Evolutionary conservation across 2,888 invertebrate genomes (phyloP).

Genomic region (Aquatica leii): DNA sequence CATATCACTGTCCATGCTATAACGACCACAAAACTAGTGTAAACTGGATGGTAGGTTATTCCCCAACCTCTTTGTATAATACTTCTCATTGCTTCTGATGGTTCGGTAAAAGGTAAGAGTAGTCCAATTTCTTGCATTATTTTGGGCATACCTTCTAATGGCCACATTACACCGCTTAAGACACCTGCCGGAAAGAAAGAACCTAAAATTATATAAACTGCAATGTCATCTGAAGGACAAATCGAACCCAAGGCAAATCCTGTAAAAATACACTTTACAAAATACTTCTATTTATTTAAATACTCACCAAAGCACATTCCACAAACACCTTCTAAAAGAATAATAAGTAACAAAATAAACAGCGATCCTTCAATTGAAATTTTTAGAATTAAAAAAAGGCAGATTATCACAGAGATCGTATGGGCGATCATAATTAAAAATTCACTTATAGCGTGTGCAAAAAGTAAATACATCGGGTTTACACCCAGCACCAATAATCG

Average conservation of each 20-base stretch:
- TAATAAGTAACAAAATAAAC: not conserved
- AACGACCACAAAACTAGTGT: not conserved
- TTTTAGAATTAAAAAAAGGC: not conserved
- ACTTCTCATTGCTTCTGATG: slow-evolving; percentile 2
- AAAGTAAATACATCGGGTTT: not conserved
- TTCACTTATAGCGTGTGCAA: not conserved
- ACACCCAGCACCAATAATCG: slow-evolving; percentile 3
- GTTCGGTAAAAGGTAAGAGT: not conserved
- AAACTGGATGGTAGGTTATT: not conserved
- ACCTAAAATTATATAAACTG: not conserved
- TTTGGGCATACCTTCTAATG: slow-evolving; percentile 3
- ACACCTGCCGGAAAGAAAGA: slow-evolving; percentile 1
- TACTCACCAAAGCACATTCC: not conserved
- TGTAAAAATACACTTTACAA: not conserved
- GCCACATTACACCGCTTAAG: slow-evolving; percentile 8
- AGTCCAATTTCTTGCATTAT: not conserved
- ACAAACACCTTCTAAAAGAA: not conserved
- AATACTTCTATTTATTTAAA: not conserved
- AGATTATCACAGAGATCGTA: not conserved
- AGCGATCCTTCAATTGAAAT: not conserved
- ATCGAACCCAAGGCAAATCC: not conserved
- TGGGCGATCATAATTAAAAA: not conserved
- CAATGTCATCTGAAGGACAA: not conserved
- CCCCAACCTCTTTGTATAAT: slow-evolving; percentile 10
- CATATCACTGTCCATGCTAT: not conserved